These are phyloP conservation scores for Leptobrachium ailaonicum DNA, from an alignment of 2,113 vertebrate species.

Conservation along the genomic window DNA sequence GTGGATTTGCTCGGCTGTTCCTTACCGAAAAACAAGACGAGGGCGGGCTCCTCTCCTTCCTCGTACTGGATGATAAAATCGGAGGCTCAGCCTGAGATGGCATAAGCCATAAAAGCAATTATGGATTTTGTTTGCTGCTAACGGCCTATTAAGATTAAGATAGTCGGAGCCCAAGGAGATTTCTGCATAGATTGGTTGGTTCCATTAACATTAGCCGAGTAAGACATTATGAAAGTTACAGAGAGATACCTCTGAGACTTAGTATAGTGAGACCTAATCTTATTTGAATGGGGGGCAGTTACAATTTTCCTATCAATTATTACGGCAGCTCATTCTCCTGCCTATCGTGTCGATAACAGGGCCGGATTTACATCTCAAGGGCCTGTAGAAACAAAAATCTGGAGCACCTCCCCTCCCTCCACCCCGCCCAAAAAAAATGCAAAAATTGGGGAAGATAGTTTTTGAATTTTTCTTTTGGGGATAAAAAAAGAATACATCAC, in stretches of 20 bases:
- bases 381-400: no score
- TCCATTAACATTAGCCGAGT: neutral
- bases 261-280: neutral
- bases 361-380: no score
- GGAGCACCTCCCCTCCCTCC: no score
- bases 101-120: constrained; percentile 36
- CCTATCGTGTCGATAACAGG: no score
- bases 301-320: neutral
- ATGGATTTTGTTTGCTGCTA: constrained; percentile 22
- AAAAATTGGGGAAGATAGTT: no score
- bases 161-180: constrained; percentile 7
- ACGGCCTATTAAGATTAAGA: constrained; percentile 24
- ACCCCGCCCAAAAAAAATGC: no score
- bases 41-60: neutral
- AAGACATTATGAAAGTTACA: neutral
- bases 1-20: constrained; percentile 4
- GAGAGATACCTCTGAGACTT: neutral
- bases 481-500: no score
- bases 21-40: neutral
- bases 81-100: constrained; percentile 19
- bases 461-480: no score
- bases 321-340: neutral
- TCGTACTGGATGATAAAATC: constrained; percentile 34
- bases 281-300: neutral
- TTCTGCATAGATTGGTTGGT: constrained; percentile 25